Evolutionary conservation across 2,113 vertebrate species (phyloP).

Genomic region (Gavia stellata): DNA sequence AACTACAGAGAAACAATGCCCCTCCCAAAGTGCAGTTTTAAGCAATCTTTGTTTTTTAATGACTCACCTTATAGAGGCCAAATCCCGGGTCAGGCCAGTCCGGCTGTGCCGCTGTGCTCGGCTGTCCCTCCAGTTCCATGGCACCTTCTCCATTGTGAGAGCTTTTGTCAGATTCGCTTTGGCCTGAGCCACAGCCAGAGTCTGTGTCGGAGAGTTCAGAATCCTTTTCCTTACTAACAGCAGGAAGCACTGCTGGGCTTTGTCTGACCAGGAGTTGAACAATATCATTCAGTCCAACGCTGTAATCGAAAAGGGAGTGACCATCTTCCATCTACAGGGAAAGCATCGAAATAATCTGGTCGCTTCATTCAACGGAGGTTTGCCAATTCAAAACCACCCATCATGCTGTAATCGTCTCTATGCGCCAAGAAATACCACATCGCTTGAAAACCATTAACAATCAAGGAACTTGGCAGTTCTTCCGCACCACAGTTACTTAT

Average conservation of each 20-base stretch:
- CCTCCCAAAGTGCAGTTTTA: accelerated
- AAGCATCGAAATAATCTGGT: not conserved
- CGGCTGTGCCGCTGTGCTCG: constrained; percentile 21
- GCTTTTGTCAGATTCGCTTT: constrained; percentile 91
- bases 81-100: constrained; percentile 73
- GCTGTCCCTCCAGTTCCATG: constrained; percentile 73
- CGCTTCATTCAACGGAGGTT: accelerated
- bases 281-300: constrained; percentile 89
- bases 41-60: accelerated
- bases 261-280: constrained; percentile 92
- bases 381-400: not conserved
- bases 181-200: constrained; percentile 90
- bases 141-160: constrained; percentile 85
- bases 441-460: not conserved
- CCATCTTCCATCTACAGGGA: constrained; percentile 89
- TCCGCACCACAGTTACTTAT: not conserved
- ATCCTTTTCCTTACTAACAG: constrained; percentile 80
- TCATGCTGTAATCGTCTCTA: accelerated
- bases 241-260: constrained; percentile 50
- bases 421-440: not conserved
- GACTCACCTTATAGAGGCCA: constrained; percentile 85
- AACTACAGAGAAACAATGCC: not conserved
- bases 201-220: constrained; percentile 90
- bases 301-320: constrained; percentile 95
- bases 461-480: not conserved